Evolutionary conservation across 2,113 vertebrate species (phyloP).

Genomic region (Theropithecus gelada): DNA sequence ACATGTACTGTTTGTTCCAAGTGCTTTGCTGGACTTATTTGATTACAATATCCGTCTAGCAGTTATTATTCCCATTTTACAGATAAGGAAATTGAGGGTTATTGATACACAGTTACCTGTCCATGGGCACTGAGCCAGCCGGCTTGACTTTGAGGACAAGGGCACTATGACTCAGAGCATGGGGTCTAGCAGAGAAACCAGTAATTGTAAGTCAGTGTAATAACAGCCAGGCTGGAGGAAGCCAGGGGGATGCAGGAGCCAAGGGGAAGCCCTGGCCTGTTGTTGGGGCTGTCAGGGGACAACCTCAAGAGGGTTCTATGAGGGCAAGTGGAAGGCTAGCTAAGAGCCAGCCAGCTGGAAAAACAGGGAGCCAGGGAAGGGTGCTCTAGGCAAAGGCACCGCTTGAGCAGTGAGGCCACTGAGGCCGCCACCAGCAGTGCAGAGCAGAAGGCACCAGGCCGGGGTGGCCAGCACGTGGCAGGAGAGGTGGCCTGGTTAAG

Average conservation of each 20-base stretch:
- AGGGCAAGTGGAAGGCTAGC: neutral
- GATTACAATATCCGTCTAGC: neutral
- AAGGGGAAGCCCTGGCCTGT: neutral
- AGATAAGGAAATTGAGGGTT: neutral
- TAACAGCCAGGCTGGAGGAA: fast-evolving
- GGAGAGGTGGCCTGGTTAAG: neutral
- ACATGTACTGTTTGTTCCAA: fast-evolving
- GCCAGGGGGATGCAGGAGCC: neutral
- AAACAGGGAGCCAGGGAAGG: neutral
- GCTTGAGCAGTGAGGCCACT: fast-evolving
- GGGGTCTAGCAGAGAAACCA: neutral
- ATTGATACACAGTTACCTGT: neutral
- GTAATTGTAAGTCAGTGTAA: neutral
- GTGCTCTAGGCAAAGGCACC: neutral
- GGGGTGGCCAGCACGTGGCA: fast-evolving
- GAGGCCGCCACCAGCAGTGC: neutral
- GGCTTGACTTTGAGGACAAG: neutral
- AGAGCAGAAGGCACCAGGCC: neutral
- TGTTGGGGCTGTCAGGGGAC: no score
- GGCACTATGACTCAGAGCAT: fast-evolving
- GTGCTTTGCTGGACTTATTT: neutral
- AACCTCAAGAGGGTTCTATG: neutral
- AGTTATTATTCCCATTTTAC: neutral
- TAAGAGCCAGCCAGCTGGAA: neutral
- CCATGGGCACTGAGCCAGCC: neutral